These are phyloP conservation scores for Tenthredo mesomela DNA, from an alignment of 2,888 invertebrate species.

Conservation along the genomic window DNA sequence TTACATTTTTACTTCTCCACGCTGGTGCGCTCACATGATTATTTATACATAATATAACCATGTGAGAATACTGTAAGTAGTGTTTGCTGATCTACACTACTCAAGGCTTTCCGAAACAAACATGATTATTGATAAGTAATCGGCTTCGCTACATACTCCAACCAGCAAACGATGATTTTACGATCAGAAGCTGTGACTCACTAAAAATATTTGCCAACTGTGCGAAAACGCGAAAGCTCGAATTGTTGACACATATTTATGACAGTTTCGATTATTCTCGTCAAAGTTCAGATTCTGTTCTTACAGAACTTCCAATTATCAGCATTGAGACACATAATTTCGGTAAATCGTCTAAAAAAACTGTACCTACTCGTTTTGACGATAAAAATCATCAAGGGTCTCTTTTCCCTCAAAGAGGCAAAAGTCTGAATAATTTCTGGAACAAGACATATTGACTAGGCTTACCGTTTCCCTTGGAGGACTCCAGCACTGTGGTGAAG, in stretches of 20 bases:
- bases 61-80: background rate
- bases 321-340: background rate
- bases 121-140: constrained; percentile 40
- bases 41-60: background rate
- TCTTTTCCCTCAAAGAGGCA: background rate
- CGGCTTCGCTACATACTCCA: background rate
- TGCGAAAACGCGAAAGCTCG: background rate
- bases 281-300: no score
- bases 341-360: background rate
- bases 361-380: background rate
- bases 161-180: background rate
- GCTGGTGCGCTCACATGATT: background rate
- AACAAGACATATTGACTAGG: constrained; percentile 46
- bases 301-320: background rate
- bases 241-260: background rate
- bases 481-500: constrained; percentile 77
- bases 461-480: constrained; percentile 80
- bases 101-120: constrained; percentile 9
- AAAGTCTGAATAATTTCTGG: background rate
- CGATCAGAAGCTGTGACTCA: background rate
- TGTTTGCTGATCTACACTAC: constrained; percentile 19
- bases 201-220: background rate
- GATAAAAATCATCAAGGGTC: background rate
- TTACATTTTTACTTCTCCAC: background rate
- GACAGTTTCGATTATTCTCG: no score